Evolutionary conservation across 2,113 vertebrate species (phyloP).

Genomic region (Caranx melampygus): DNA sequence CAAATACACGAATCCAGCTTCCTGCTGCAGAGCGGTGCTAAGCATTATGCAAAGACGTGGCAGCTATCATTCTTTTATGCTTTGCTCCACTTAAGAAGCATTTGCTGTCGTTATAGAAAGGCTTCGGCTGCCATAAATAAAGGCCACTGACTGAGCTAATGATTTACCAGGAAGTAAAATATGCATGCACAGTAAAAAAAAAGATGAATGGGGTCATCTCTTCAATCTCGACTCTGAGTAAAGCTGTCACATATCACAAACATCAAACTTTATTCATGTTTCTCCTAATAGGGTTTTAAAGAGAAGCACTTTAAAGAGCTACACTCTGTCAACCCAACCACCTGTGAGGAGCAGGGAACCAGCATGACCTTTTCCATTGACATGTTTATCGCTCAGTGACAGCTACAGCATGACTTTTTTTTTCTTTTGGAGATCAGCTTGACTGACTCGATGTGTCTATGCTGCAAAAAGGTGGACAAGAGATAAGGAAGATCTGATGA

Average conservation of each 20-base stretch:
- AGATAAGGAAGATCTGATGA: background rate
- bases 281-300: conserved; percentile 28
- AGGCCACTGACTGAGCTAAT: background rate
- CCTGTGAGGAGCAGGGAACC: background rate
- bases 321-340: conserved; percentile 27
- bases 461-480: background rate
- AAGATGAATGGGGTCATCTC: conserved; percentile 10
- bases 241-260: conserved; percentile 6
- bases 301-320: conserved; percentile 21
- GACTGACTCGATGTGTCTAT: conserved; percentile 16
- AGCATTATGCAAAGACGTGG: conserved; percentile 17
- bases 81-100: conserved; percentile 12
- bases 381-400: conserved; percentile 47
- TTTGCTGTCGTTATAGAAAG: conserved; percentile 10
- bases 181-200: conserved; percentile 18
- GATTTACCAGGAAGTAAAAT: conserved; percentile 11
- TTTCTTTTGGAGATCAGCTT: conserved; percentile 8
- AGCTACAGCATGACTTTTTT: conserved; percentile 21
- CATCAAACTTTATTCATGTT: conserved; percentile 23
- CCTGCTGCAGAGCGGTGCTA: conserved; percentile 32
- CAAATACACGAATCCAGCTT: conserved; percentile 16
- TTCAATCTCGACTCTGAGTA: background rate
- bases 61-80: conserved; percentile 26
- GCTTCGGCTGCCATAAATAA: conserved; percentile 25
- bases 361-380: conserved; percentile 53